Base-by-base conservation (phyloP, 1,140 invertebrate species). In the Coptotermes formosanus region DNA sequence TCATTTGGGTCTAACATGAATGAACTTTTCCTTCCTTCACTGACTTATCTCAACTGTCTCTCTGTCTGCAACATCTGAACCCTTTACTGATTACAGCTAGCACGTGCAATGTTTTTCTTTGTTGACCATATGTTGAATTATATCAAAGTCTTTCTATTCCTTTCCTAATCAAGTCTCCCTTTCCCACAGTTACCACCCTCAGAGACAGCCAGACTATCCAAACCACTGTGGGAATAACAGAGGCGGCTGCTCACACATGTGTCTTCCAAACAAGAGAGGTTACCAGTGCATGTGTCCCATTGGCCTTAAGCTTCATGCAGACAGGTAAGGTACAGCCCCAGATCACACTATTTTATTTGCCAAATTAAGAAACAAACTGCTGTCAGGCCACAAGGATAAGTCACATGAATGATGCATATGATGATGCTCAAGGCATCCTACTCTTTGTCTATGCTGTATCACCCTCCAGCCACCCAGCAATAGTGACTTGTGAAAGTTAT, bases 221-320 rank as follows among this genome's bases (percentile, higher is more conserved):
- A 96, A 96, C 90, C 94, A 95, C 45, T 96, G 95, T 88, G 94
- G 94, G 0, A 89, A 91, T 9, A 94, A 96, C 87, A 97, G 97
- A 88, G 96, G 96, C 0, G 96, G 95, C 21, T 98, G 98, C 90
- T 96, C 96, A 0, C 96, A 98, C 90, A 94, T 99, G 89, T 99
- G 98, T 91, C 92, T 98, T 64, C 96, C 96, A 0, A 96, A 96
- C 87, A 93, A 91, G 82, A 91, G 91, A 84, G 93, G 93, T 0
- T 94, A 94, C 86, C 93, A 94, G 55, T 98, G 97, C 89, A 94
- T 95, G 0, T 98, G 97, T 91, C 97, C 96, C 14, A 94, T 97
- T 87, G 97, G 97, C 1, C 93, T 95, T 69, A 96, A 95, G 87
- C 91, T 98, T 2, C 94, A 94, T 88, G 88, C 91, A 23, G 95